Evolutionary conservation across 2,888 invertebrate species (phyloP).

Genomic region (Ichneumon xanthorius): DNA sequence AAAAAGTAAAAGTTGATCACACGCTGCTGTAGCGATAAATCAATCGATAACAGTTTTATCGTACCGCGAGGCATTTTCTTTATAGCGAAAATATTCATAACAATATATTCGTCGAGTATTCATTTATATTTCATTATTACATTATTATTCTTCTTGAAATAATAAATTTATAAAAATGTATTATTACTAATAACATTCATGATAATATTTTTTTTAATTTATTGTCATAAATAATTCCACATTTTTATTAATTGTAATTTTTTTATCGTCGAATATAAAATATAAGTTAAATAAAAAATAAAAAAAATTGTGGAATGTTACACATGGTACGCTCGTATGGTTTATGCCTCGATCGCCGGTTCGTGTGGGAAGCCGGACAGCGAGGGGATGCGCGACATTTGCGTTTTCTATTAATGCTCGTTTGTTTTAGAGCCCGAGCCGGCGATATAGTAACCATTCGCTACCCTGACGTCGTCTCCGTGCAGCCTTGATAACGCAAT

Average conservation of each 20-base stretch:
- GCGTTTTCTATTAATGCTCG: constrained; percentile 41
- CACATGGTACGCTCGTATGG: constrained; percentile 3
- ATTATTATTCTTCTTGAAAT: too few species aligned
- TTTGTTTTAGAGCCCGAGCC: constrained; percentile 50
- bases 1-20: too few species aligned
- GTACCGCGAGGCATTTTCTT: not conserved
- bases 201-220: too few species aligned
- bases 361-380: constrained; percentile 1
- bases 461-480: constrained; percentile 40
- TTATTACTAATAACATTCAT: too few species aligned
- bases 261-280: not conserved
- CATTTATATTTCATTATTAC: not conserved
- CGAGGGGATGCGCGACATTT: constrained; percentile 37
- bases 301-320: too few species aligned
- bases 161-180: too few species aligned
- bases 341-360: not conserved
- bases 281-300: too few species aligned
- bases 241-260: too few species aligned
- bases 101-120: too few species aligned
- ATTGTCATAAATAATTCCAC: too few species aligned
- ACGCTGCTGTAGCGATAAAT: too few species aligned
- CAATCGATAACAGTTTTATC: too few species aligned
- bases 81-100: not conserved
- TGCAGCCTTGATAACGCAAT: constrained; percentile 50
- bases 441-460: constrained; percentile 56